Conservation (phyloP, 2,797 vertebrate genomes). For the Mallotus villosus region DNA sequence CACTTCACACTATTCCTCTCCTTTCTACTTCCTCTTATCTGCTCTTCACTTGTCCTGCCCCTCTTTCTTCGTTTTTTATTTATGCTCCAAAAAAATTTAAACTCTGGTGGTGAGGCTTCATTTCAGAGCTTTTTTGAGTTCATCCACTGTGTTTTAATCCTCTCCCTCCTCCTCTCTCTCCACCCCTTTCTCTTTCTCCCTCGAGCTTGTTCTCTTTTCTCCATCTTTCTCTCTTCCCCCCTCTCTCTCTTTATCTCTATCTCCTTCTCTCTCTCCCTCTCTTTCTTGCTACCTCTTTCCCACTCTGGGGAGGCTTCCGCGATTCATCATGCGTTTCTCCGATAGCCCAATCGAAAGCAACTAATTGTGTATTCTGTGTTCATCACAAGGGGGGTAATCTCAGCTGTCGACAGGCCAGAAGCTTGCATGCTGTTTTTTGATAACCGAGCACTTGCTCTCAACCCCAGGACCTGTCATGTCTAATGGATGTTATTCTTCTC, state of each 20-base stretch:
- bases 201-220: conserved; percentile 50
- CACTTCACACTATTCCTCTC: background rate
- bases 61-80: background rate
- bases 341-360: conserved; percentile 52
- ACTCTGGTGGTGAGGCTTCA: too few relatives aligned
- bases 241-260: conserved; percentile 25
- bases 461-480: conserved; percentile 19
- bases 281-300: background rate
- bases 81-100: conserved; percentile 46
- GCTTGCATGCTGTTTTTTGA: conserved; percentile 43
- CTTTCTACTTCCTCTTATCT: conserved; percentile 3
- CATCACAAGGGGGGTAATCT: conserved; percentile 59
- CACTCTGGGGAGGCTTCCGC: conserved; percentile 45
- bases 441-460: conserved; percentile 25
- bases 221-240: conserved; percentile 35
- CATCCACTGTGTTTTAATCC: conserved; percentile 15
- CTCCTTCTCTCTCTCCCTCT: conserved; percentile 10
- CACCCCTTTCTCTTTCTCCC: conserved; percentile 16
- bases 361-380: conserved; percentile 68
- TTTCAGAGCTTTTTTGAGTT: conserved; percentile 21
- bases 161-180: conserved; percentile 20
- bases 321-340: conserved; percentile 56
- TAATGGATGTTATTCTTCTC: conserved; percentile 38
- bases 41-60: background rate
- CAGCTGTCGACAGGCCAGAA: conserved; percentile 49